Conservation (phyloP, 2,888 invertebrate genomes). For the Petrolisthes manimaculis region DNA sequence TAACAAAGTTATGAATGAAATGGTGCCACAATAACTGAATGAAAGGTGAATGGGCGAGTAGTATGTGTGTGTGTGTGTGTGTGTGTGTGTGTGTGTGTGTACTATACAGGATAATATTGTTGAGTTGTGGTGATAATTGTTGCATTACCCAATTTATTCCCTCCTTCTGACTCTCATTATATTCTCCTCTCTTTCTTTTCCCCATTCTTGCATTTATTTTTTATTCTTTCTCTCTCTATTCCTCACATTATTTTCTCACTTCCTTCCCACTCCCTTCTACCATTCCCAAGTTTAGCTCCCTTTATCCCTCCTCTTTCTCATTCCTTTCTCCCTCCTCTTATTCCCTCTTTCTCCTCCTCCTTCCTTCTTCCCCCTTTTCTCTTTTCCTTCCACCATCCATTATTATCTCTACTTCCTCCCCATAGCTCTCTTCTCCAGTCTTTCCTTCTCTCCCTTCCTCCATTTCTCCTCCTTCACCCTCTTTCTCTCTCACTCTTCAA, state of each 20-base stretch:
- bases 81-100: not conserved
- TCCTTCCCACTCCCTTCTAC: not conserved
- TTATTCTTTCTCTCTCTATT: too few species aligned
- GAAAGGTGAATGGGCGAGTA: slow-evolving; percentile 4
- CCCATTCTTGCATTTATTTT: too few species aligned
- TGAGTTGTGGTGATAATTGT: not conserved
- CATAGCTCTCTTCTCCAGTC: too few species aligned
- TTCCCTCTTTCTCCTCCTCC: slow-evolving; percentile 1
- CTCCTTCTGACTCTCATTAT: too few species aligned
- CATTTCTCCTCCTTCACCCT: not conserved
- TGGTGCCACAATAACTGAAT: not conserved
- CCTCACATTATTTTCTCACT: too few species aligned
- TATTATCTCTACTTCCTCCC: too few species aligned
- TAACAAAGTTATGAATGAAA: not conserved
- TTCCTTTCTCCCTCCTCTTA: not conserved
- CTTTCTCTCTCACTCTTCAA: slow-evolving; percentile 14
- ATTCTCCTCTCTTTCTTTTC: too few species aligned
- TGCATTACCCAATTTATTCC: too few species aligned
- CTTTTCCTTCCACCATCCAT: too few species aligned
- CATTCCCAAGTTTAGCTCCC: not conserved
- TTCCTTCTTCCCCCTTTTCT: not conserved
- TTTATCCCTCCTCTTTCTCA: not conserved
- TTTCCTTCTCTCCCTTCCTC: not conserved
- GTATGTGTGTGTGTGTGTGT: slow-evolving; percentile 2
- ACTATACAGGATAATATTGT: not conserved